phyloP scores from a whole-genome alignment of 1,140 invertebrate species.

The Spodoptera litura region DNA sequence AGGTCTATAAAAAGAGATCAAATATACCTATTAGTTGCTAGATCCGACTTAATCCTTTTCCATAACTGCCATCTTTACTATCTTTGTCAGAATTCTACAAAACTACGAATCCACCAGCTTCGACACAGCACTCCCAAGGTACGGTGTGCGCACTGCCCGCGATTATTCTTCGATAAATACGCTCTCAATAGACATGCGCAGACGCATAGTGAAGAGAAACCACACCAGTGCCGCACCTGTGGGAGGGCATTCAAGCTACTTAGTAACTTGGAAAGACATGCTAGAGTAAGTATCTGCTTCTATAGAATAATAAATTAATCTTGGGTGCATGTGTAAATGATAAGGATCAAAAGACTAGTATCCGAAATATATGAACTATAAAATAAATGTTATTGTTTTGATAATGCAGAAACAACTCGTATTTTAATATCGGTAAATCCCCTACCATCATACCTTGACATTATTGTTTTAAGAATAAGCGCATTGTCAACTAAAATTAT shows the following conservation, averaged over 20 bases:
- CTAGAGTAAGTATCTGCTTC: constrained; percentile 20
- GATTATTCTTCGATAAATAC: constrained; percentile 52
- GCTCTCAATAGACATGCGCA: constrained; percentile 46
- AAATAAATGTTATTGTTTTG: background rate
- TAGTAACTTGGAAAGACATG: constrained; percentile 44
- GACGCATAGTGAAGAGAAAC: constrained; percentile 38
- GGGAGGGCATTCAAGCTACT: constrained; percentile 47
- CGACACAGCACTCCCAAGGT: constrained; percentile 45
- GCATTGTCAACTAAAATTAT: too few species aligned
- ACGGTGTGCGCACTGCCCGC: constrained; percentile 42
- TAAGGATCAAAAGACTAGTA: too few species aligned
- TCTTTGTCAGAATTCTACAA: constrained; percentile 49
- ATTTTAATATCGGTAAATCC: background rate
- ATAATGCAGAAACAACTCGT: background rate
- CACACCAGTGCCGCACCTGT: constrained; percentile 35
- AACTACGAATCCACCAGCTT: constrained; percentile 51
- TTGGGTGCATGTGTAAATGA: too few species aligned
- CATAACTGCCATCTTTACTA: background rate
- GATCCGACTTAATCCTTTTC: too few species aligned
- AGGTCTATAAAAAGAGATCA: too few species aligned
- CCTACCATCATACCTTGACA: background rate
- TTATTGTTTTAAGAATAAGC: background rate
- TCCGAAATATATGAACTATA: too few species aligned
- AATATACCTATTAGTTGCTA: too few species aligned
- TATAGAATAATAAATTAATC: too few species aligned